Evolutionary conservation across 2,113 vertebrate species (phyloP).

Genomic region (Sialia sialis): DNA sequence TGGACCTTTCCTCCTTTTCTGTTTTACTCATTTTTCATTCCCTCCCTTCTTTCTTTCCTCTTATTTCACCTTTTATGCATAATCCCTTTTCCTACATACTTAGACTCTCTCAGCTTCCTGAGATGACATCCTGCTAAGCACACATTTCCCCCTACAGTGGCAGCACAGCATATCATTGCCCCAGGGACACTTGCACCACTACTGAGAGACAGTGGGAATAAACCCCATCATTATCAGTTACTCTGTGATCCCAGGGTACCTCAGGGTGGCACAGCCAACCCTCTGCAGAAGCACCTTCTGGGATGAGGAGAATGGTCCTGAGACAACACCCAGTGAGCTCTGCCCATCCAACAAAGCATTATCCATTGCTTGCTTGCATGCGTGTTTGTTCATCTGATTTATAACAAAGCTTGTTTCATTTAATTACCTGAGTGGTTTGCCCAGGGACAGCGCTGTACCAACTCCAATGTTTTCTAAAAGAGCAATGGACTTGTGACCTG

Average conservation of each 20-base stretch:
- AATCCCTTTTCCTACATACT: neutral
- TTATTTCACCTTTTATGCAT: neutral
- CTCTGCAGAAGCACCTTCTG: neutral
- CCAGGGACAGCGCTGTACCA: neutral
- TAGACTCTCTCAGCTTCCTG: neutral
- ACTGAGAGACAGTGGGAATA: neutral
- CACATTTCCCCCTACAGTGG: neutral
- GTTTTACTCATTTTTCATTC: neutral
- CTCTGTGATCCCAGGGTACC: neutral
- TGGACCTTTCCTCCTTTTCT: neutral
- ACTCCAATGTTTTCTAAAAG: neutral
- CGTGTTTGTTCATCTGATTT: neutral
- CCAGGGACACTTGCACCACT: neutral
- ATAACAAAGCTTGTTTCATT: neutral
- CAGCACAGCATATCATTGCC: neutral
- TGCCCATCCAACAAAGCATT: neutral
- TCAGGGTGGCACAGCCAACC: neutral
- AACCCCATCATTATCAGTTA: neutral
- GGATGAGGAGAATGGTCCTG: neutral
- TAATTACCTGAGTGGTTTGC: neutral
- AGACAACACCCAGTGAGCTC: neutral
- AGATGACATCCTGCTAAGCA: neutral
- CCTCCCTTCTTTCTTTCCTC: neutral
- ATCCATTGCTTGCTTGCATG: neutral
- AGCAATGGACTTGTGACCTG: constrained; percentile 2